Evolutionary conservation across 2,888 invertebrate species (phyloP).

Genomic region (Archips crataeganus): DNA sequence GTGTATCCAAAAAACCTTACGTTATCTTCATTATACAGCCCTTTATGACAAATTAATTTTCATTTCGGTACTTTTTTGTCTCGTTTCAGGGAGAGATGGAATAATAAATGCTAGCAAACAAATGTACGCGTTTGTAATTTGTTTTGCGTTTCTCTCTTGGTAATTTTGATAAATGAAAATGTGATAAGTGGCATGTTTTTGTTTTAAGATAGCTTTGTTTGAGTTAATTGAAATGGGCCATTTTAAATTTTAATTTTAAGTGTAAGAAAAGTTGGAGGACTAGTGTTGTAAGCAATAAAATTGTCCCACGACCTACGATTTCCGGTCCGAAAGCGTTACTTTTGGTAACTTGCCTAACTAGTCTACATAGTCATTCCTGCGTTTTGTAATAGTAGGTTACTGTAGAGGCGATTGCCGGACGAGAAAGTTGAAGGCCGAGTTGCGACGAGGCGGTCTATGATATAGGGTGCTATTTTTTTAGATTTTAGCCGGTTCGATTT

Average conservation of each 20-base stretch:
- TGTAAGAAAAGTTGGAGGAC: neutral
- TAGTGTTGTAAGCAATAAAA: too few species aligned
- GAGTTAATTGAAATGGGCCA: neutral
- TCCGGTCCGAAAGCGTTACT: too few species aligned
- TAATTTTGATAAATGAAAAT: slow-evolving; percentile 2
- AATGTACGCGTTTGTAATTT: slow-evolving; percentile 8
- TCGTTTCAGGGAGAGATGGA: slow-evolving; percentile 2
- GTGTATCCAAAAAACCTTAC: slow-evolving; percentile 11
- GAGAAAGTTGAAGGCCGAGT: too few species aligned
- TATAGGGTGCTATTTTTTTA: too few species aligned
- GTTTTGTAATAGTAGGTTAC: too few species aligned
- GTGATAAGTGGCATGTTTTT: neutral
- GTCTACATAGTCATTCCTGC: too few species aligned
- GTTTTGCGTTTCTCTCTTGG: neutral
- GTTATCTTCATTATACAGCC: slow-evolving; percentile 9
- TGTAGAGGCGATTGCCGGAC: too few species aligned
- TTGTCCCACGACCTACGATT: too few species aligned
- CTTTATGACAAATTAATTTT: slow-evolving; percentile 30
- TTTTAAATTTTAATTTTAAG: neutral
- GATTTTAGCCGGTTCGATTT: too few species aligned
- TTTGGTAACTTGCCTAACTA: too few species aligned
- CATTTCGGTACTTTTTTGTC: slow-evolving; percentile 22
- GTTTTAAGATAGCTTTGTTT: neutral
- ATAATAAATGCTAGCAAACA: slow-evolving; percentile 29
- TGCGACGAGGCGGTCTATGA: too few species aligned